phyloP scores from a whole-genome alignment of 2,113 vertebrate species.

The Sylvietta virens region DNA sequence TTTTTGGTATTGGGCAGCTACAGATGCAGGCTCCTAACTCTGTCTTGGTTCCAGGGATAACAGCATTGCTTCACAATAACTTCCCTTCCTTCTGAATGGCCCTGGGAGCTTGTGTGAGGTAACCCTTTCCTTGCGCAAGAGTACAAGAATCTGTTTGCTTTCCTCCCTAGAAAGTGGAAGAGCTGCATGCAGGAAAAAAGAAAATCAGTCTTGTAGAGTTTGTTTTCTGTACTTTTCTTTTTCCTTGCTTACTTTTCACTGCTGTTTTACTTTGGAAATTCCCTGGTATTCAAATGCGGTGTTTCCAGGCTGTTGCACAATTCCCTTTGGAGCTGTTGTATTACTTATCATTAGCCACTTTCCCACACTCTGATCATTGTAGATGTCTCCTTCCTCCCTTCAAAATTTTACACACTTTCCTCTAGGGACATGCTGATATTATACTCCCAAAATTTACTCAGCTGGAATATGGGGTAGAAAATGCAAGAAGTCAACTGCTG shows the following conservation, averaged over 20 bases:
- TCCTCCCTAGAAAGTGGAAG: background rate
- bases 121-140: background rate
- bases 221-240: background rate
- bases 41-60: background rate
- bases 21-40: background rate
- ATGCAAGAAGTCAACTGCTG: background rate
- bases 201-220: background rate
- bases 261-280: constrained; percentile 27
- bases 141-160: background rate
- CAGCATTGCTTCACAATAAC: background rate
- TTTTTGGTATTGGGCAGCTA: background rate
- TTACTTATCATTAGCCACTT: constrained; percentile 13
- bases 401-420: constrained; percentile 5
- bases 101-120: background rate
- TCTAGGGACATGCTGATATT: background rate
- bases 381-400: background rate
- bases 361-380: constrained; percentile 15
- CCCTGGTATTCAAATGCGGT: background rate
- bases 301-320: constrained; percentile 47
- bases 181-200: background rate
- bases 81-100: background rate
- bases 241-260: background rate
- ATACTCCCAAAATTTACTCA: background rate
- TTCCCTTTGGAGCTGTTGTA: constrained; percentile 17
- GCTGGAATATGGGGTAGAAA: background rate